Percentiles rank a stretch among this genome's conserved stretches.
These are phyloP conservation scores for Hemiscyllium ocellatum DNA, from an alignment of 2,113 vertebrate genomes.

Conservation along the genomic window DNA sequence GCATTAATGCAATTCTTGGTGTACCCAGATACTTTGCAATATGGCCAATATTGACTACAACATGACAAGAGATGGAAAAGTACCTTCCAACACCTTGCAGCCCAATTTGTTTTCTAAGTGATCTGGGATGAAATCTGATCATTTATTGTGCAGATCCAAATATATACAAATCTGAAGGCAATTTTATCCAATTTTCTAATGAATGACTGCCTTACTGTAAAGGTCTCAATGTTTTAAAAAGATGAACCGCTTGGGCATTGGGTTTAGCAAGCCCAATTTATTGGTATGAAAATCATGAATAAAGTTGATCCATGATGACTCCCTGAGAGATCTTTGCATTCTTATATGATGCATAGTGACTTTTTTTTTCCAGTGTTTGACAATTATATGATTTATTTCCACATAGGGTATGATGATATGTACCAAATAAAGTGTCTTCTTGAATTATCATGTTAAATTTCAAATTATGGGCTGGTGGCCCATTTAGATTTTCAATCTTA, in stretches of 20 bases:
- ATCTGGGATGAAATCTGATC: background rate
- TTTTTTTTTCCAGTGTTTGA: background rate
- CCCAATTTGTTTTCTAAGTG: background rate
- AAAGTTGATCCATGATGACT: background rate
- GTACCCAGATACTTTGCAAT: background rate
- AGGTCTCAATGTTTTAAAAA: background rate
- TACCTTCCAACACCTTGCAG: background rate
- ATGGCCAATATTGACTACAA: background rate
- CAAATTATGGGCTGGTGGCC: background rate
- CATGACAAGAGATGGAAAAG: background rate
- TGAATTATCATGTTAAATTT: background rate
- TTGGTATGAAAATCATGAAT: background rate
- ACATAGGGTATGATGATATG: background rate
- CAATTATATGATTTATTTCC: background rate
- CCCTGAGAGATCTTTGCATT: background rate
- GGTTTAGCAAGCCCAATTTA: background rate
- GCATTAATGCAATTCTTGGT: background rate
- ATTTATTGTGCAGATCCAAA: background rate
- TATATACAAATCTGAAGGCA: background rate
- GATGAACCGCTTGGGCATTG: background rate
- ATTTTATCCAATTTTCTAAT: background rate
- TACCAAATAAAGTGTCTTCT: background rate
- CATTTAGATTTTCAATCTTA: background rate
- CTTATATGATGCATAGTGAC: background rate
- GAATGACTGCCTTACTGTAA: background rate